phyloP scores from a whole-genome alignment of 2,113 vertebrate species.

The Penelope pileata region DNA sequence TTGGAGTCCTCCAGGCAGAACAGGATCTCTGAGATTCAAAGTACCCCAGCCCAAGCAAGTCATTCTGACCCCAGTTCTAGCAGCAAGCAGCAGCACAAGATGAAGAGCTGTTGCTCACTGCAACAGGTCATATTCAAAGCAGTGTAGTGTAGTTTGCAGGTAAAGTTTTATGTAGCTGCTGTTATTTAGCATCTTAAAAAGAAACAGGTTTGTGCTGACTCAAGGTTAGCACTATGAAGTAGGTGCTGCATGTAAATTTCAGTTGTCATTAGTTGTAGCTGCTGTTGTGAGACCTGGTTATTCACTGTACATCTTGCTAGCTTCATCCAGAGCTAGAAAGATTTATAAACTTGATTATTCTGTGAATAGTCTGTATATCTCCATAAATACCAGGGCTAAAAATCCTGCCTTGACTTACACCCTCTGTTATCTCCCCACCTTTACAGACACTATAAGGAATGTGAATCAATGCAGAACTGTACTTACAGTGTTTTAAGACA shows the following conservation, averaged over 20 bases:
- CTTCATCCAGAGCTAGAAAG: conserved; percentile 36
- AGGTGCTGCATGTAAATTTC: background rate
- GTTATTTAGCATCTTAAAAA: background rate
- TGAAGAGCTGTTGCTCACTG: background rate
- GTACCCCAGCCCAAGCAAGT: background rate
- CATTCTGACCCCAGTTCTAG: too few species aligned
- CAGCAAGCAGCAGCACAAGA: background rate
- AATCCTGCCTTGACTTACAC: background rate
- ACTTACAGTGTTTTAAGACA: background rate
- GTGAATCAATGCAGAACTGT: conserved; percentile 19
- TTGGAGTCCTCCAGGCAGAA: background rate
- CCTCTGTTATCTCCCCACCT: background rate
- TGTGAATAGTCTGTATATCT: conserved; percentile 56
- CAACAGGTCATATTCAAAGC: background rate
- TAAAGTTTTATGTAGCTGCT: background rate
- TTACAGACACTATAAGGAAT: background rate
- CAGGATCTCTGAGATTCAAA: background rate
- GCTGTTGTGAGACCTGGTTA: background rate
- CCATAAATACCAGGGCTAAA: background rate
- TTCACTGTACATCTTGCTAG: conserved; percentile 14
- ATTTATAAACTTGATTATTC: conserved; percentile 53
- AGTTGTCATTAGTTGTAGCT: background rate
- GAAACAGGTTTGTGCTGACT: background rate
- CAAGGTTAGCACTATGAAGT: background rate
- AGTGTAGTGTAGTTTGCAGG: background rate